phyloP scores from a whole-genome alignment of 2,888 invertebrate species.

The Ophion ellenae region DNA sequence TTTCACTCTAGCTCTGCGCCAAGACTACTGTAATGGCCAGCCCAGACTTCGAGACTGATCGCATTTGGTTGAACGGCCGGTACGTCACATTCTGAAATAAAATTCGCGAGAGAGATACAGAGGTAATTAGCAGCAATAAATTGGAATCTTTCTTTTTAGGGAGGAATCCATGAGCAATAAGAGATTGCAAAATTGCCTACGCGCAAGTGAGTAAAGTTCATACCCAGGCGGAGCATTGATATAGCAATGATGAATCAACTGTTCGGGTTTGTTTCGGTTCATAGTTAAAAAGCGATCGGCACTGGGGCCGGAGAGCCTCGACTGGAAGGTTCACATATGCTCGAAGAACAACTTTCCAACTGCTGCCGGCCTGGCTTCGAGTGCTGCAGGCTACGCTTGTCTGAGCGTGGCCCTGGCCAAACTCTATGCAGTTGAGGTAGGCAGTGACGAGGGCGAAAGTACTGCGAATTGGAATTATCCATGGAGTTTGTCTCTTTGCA shows the following conservation, averaged over 20 bases:
- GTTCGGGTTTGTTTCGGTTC: slow-evolving; percentile 68
- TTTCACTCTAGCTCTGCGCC: slow-evolving; percentile 89
- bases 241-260: neutral
- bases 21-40: slow-evolving; percentile 94
- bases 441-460: neutral
- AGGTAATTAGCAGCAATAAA: neutral
- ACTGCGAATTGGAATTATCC: neutral
- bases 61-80: slow-evolving; percentile 95
- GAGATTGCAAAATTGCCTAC: slow-evolving; percentile 91
- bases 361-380: slow-evolving; percentile 98
- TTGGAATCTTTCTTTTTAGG: slow-evolving; percentile 80
- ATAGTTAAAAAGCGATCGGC: slow-evolving; percentile 85
- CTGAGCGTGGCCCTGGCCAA: slow-evolving; percentile 89
- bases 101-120: neutral
- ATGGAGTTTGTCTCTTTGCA: neutral
- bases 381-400: slow-evolving; percentile 99
- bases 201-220: slow-evolving; percentile 86
- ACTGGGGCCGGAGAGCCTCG: slow-evolving; percentile 82
- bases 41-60: slow-evolving; percentile 89
- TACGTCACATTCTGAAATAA: slow-evolving; percentile 74
- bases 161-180: slow-evolving; percentile 90
- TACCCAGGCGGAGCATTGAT: neutral
- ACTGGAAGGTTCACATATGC: slow-evolving; percentile 92
- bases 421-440: slow-evolving; percentile 89
- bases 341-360: slow-evolving; percentile 99